These are phyloP conservation scores for Ferdinandea cuprea DNA, from an alignment of 2,888 invertebrate genomes.

Conservation along the genomic window DNA sequence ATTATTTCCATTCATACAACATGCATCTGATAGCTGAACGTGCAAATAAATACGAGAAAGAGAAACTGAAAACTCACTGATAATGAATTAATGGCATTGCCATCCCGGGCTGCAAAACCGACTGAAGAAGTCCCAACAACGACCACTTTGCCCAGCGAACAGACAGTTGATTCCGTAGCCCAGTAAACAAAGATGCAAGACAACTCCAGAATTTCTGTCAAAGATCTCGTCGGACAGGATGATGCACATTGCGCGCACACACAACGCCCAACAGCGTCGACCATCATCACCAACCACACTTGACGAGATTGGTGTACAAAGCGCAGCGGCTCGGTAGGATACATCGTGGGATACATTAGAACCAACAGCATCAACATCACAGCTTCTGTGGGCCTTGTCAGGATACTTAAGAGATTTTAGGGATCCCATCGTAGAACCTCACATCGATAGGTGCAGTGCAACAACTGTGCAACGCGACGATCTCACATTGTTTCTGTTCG, in stretches of 20 bases:
- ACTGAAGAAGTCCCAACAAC: slow-evolving; percentile 9
- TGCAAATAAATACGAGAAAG: slow-evolving; percentile 53
- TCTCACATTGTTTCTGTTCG: slow-evolving; percentile 55
- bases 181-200: neutral
- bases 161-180: slow-evolving; percentile 25
- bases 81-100: slow-evolving; percentile 62
- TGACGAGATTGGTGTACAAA: slow-evolving; percentile 38
- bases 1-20: slow-evolving; percentile 59
- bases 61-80: slow-evolving; percentile 28
- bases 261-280: slow-evolving; percentile 25
- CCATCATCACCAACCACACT: slow-evolving; percentile 24
- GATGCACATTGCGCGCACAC: slow-evolving; percentile 21
- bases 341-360: slow-evolving; percentile 68
- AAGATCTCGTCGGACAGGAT: slow-evolving; percentile 33
- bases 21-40: slow-evolving; percentile 61
- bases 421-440: slow-evolving; percentile 24
- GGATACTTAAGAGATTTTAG: slow-evolving; percentile 59
- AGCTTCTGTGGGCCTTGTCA: slow-evolving; percentile 54
- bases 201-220: slow-evolving; percentile 44
- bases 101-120: slow-evolving; percentile 25
- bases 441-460: neutral
- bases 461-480: slow-evolving; percentile 28
- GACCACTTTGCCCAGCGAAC: slow-evolving; percentile 21
- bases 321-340: slow-evolving; percentile 37
- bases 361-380: slow-evolving; percentile 16